Base-by-base conservation (phyloP, 23 tunicate species). In the Halocynthia aurantium region DNA sequence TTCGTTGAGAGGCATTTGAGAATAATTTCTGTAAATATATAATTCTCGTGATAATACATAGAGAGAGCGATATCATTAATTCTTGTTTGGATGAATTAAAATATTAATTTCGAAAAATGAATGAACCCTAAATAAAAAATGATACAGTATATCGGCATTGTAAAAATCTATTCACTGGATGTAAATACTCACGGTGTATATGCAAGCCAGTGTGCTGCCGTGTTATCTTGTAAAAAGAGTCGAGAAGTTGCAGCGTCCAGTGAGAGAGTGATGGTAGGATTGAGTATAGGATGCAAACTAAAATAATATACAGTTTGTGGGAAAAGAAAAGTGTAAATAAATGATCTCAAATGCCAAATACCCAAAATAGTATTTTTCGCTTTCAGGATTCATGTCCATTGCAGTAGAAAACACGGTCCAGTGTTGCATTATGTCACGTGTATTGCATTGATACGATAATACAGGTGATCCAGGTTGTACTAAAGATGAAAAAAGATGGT, bases 321-420 rank as follows among this genome's bases (percentile, higher is more conserved):
- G 15, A 58, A 58, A 58, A 58, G 63, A 58, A 58, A 58, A 58
- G 17, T 13, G 17, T 58, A 58, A 15, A 58, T n/a, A 58, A 58
- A 58, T 58, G 1, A 13, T n/a, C 17, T 13, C 4, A 58, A 1
- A 58, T 58, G 17, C 63, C 1, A 15, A 58, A 58, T 65, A 65
- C 70, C 70, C 49, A 22, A 15, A 74, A 15, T 54, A 51, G 57
- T 74, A 53, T 54, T 74, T 51, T 21, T 51, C 5, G 22, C 19
- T 65, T n/a, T 54, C 64, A 56, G 13, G 31, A 10, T 54, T 15
- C 19, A 54, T 40, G 10, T 22, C 31, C 31, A 6, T 44, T 11
- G 56, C 56, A 13, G 78, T 54, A 12, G 78, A 74, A 53, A 74
- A 54, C 57, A 74, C 13, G 5, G 78, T 74, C 78, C 78, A 74